Percentiles rank a stretch among this genome's conserved stretches.
phyloP scores from a whole-genome alignment of 1,140 invertebrate species.

The Nixonia krombeini region DNA sequence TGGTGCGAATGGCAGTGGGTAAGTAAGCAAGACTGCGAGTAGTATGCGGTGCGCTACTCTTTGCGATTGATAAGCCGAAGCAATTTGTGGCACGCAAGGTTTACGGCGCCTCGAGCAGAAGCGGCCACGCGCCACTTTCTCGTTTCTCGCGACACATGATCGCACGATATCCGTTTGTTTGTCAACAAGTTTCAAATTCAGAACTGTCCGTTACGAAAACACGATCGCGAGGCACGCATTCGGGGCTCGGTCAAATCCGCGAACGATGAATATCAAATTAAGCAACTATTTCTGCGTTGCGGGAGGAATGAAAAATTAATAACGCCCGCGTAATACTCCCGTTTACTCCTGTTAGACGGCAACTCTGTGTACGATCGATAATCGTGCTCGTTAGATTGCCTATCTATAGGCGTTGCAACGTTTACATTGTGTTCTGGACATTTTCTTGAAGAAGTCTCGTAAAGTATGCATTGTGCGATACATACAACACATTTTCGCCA shows the following conservation, averaged over 20 bases:
- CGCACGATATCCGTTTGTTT: constrained; percentile 2
- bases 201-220: background rate
- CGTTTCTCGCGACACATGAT: constrained; percentile 12
- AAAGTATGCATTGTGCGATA: too few species aligned
- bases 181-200: background rate
- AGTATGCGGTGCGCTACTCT: constrained; percentile 43
- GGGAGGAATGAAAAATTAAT: background rate
- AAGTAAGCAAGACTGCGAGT: constrained; percentile 47
- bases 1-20: constrained; percentile 13
- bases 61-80: constrained; percentile 38
- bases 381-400: background rate
- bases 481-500: too few species aligned
- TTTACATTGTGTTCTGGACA: too few species aligned
- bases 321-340: background rate
- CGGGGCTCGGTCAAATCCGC: too few species aligned
- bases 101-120: constrained; percentile 41
- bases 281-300: too few species aligned
- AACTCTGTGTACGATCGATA: background rate
- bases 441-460: too few species aligned
- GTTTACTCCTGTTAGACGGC: too few species aligned
- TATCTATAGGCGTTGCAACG: background rate
- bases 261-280: too few species aligned
- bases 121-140: constrained; percentile 52
- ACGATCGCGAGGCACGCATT: too few species aligned
- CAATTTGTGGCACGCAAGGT: constrained; percentile 65